Conservation (phyloP, 2,113 vertebrate species). For the Shinisaurus crocodilurus region DNA sequence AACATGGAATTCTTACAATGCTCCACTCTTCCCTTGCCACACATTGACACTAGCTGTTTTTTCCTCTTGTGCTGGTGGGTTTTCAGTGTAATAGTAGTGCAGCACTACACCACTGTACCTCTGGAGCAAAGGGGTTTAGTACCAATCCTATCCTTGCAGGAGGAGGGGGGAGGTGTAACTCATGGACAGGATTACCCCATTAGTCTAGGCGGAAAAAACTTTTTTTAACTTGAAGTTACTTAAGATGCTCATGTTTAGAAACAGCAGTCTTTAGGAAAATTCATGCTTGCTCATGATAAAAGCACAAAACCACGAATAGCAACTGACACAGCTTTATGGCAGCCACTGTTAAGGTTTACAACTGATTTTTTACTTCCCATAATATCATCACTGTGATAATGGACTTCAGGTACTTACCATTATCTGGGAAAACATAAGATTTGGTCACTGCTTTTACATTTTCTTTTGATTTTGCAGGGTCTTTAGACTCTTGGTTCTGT, state of each 20-base stretch:
- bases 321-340: neutral
- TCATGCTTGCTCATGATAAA: neutral
- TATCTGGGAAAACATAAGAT: constrained; percentile 57
- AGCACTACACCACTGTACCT: neutral
- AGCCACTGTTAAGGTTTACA: neutral
- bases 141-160: neutral
- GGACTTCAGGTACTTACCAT: constrained; percentile 74
- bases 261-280: neutral
- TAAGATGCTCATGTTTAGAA: neutral
- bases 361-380: neutral
- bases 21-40: no score
- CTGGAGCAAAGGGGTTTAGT: neutral
- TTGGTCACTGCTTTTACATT: constrained; percentile 72
- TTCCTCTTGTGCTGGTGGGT: no score
- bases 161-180: neutral
- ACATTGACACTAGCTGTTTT: no score
- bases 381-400: neutral
- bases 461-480: constrained; percentile 74
- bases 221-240: neutral
- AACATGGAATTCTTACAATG: no score
- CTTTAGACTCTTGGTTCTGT: constrained; percentile 72
- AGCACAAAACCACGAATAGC: neutral
- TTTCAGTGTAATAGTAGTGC: no score
- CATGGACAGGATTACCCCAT: neutral
- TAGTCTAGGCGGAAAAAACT: no score